Conservation (phyloP, 2,113 vertebrate species). For the Burhinus bistriatus region DNA sequence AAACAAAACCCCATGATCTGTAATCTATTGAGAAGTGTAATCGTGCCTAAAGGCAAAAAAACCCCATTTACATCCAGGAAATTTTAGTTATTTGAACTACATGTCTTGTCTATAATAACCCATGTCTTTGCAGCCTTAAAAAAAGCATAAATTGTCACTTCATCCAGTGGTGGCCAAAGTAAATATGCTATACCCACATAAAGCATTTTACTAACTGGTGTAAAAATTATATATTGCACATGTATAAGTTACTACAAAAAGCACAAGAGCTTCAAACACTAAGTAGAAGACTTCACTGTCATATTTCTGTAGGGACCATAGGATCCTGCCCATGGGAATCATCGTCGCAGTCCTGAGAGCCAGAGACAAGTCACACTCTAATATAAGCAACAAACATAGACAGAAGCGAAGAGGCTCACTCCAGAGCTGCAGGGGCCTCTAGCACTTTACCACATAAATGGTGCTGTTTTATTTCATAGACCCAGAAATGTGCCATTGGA, state of each 20-base stretch:
- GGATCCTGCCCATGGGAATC: not conserved
- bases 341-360: not conserved
- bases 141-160: not conserved
- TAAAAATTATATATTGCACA: not conserved
- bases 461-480: not conserved
- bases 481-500: accelerated
- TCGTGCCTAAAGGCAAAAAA: not conserved
- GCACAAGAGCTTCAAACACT: not conserved
- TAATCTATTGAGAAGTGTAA: not conserved
- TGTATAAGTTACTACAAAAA: not conserved
- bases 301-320: not conserved
- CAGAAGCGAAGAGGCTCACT: not conserved
- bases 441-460: not conserved
- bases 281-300: not conserved
- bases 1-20: not conserved
- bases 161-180: not conserved
- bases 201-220: not conserved
- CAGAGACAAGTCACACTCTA: not conserved
- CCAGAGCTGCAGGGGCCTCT: not conserved
- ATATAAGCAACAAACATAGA: not conserved
- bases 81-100: not conserved
- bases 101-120: not conserved
- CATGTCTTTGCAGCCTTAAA: not conserved
- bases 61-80: not conserved
- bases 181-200: not conserved